Evolutionary conservation across 1,140 invertebrate genomes (phyloP), one percentile per base, ranked within the genome.

Genomic region (Sycophila sp.): DNA sequence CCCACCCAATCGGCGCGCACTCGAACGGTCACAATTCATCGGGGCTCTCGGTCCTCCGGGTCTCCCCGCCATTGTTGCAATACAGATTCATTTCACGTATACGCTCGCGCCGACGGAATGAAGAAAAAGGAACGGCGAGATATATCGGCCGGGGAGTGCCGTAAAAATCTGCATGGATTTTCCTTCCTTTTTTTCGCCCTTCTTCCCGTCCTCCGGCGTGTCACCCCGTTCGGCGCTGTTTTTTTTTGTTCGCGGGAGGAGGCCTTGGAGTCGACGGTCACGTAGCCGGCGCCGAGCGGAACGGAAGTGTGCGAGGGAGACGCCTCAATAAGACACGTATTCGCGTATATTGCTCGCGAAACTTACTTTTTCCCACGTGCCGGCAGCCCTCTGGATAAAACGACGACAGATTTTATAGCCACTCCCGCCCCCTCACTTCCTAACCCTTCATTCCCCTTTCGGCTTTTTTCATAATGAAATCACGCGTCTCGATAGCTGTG

Each of bases 11-110:
- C n/a, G n/a, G n/a, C n/a, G n/a, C n/a, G n/a, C n/a, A n/a, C 24
- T 30, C 15, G 49, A 30, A 11, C n/a, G 64, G 38, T 22, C 51
- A 55, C 51, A 40, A 67, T 67, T 67, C 51, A 67, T 78, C 75
- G 55, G 28, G 40, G 40, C 38, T n/a, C 60, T 56, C 66, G 77
- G 70, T 68, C 67, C 47, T 72, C 11, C 1, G 7, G 38, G n/a
- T n/a, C n/a, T n/a, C 19, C 42, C 42, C 17, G 22, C 4, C 24
- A 22, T 17, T 11, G 32, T n/a, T 36, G 64, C 24, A 28, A 59
- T 51, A 69, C 36, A 81, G 80, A 84, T 83, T 83, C 82, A 76
- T 78, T 82, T 82, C 81, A 81, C 81, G 82, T 83, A 78, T 69
- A 75, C 13, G 72, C 73, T n/a, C 71, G 75, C 76, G 80, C 78